Evolutionary conservation across 2,888 invertebrate species (phyloP).

Genomic region (Yponomeuta plumbellus): DNA sequence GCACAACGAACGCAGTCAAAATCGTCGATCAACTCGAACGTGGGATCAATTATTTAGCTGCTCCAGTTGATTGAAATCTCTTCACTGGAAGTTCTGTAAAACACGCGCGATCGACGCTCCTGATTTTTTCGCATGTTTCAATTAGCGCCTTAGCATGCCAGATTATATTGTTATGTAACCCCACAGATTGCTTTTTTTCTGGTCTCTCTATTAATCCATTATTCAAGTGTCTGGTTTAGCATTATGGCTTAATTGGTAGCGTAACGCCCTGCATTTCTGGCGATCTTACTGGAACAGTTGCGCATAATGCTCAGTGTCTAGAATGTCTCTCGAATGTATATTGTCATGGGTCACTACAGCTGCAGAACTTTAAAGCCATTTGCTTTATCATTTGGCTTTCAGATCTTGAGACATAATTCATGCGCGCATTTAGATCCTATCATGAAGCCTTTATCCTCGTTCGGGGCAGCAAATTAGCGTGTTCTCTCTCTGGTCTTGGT

Average conservation of each 20-base stretch:
- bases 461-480: background rate
- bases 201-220: slow-evolving; percentile 22
- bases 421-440: background rate
- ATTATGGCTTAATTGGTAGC: slow-evolving; percentile 44
- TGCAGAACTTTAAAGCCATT: background rate
- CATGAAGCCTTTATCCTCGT: background rate
- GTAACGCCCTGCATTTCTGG: slow-evolving; percentile 46
- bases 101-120: slow-evolving; percentile 37
- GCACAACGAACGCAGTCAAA: slow-evolving; percentile 40
- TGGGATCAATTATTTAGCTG: slow-evolving; percentile 64
- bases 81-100: slow-evolving; percentile 23
- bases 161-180: background rate
- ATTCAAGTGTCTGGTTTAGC: slow-evolving; percentile 32
- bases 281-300: slow-evolving; percentile 40
- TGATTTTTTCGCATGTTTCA: slow-evolving; percentile 30
- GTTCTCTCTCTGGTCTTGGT: background rate
- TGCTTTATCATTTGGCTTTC: background rate
- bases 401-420: background rate
- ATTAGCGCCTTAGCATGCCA: slow-evolving; percentile 5
- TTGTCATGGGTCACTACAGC: background rate
- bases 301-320: slow-evolving; percentile 36
- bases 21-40: slow-evolving; percentile 56
- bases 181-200: background rate
- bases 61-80: slow-evolving; percentile 38
- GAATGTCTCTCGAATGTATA: slow-evolving; percentile 23